A percentile compares a stretch with the other conserved stretches of the same genome.
These are phyloP conservation scores for Psittacus erithacus DNA, from an alignment of 2,113 vertebrate species.

Conservation along the genomic window DNA sequence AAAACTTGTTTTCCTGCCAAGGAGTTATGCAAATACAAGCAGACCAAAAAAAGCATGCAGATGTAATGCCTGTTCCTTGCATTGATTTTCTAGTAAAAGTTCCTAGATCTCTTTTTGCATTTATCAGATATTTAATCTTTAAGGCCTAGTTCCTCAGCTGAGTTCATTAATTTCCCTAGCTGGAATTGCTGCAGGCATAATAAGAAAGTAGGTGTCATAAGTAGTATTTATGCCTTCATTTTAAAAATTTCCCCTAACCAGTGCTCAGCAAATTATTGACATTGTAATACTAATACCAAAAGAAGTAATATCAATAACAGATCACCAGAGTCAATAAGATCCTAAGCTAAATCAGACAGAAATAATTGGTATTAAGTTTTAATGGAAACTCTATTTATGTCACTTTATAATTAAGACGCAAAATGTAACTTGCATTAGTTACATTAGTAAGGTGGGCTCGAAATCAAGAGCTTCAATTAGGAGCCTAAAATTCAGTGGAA, in stretches of 20 bases:
- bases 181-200: not conserved
- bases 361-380: slow-evolving; percentile 70
- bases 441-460: not conserved
- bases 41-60: not conserved
- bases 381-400: slow-evolving; percentile 47
- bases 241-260: slow-evolving; percentile 65
- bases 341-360: slow-evolving; percentile 67
- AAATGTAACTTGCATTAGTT: slow-evolving; percentile 40
- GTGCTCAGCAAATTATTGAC: slow-evolving; percentile 55
- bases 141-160: not conserved
- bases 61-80: not conserved
- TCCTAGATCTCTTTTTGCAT: not conserved
- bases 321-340: slow-evolving; percentile 54
- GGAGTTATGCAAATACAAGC: not conserved
- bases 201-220: not conserved
- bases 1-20: not conserved
- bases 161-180: not conserved
- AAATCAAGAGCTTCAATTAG: not conserved
- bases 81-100: not conserved
- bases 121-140: not conserved
- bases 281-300: slow-evolving; percentile 40
- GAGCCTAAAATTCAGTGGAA: not conserved
- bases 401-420: slow-evolving; percentile 65
- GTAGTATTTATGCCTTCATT: not conserved
- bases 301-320: slow-evolving; percentile 46